A percentile compares a stretch with the other conserved stretches of the same genome.
Evolutionary conservation across 2,113 vertebrate genomes (phyloP).

Genomic region (Eonycteris spelaea): DNA sequence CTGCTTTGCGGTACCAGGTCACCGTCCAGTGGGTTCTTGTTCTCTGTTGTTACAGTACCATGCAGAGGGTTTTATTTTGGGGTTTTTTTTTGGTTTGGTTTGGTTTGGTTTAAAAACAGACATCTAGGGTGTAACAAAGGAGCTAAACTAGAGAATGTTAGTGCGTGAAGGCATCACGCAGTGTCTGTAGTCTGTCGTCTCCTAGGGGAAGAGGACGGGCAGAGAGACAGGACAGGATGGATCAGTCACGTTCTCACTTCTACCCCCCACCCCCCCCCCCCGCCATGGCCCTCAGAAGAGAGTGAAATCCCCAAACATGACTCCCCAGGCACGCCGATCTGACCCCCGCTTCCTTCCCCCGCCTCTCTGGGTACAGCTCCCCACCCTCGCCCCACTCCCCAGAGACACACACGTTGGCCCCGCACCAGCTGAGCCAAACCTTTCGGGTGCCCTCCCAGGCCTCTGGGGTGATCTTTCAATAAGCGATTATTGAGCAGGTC

Average conservation of each 20-base stretch:
- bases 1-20: neutral
- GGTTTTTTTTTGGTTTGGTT: neutral
- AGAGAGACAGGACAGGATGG: rapidly evolving
- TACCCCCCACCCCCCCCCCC: rapidly evolving
- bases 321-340: too few species aligned
- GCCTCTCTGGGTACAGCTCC: neutral
- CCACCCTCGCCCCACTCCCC: too few species aligned
- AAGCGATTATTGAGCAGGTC: rapidly evolving
- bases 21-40: neutral
- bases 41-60: neutral
- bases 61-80: neutral
- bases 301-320: neutral
- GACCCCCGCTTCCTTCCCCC: neutral
- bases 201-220: neutral
- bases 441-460: neutral
- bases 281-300: neutral
- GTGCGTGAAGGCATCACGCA: neutral
- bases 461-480: rapidly evolving
- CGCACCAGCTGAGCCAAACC: neutral
- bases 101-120: neutral
- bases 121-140: neutral
- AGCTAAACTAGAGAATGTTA: neutral
- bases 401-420: neutral
- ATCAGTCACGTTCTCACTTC: neutral
- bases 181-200: neutral